Evolutionary conservation across 2,113 vertebrate genomes (phyloP), one percentile per base, ranked within the genome.

Genomic region (Pan troglodytes): DNA sequence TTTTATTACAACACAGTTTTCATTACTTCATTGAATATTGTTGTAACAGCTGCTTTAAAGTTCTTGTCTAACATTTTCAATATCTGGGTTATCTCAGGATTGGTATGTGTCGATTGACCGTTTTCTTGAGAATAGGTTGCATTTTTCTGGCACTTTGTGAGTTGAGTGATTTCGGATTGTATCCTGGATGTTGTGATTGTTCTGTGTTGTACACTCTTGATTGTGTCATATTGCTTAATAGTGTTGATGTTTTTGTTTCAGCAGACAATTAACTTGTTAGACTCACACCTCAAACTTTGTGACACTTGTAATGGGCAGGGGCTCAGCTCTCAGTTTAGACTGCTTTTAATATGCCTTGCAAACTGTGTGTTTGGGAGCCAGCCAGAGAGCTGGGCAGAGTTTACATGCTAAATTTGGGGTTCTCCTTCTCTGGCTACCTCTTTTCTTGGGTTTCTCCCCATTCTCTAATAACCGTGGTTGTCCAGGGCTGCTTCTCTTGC

Each of bases 31-130:
- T 2, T 57, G 38, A 75, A 23, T 88, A 38, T 67, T 87, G 11
- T 43, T 78, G 27, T 72, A 18, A 83, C 8, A 82, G 20, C 43
- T 92, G 32, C 50, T 85, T 76, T 86, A 32, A 83, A 96, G 35
- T 68, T 91, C 48, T 92, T 48, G 16, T n/a, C 40, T 75, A 55
- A 61, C 17, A 23, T 35, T 84, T 40, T 52, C 30, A 50, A 20
- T 22, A 16, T 32, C 45, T 27, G 35, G 7, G 23, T 61, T 40
- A 12, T 59, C 5, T 59, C 72, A 18, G 40, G 6, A 5, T 52
- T 38, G 18, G 35, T 52, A 30, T n/a, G 43, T 45, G 8, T 48
- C 17, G 25, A 70, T 7, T 43, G 52, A 59, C 55, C 48, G 45
- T 82, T 22, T 92, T 67, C 52, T 78, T n/a, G 48, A 85, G 91